phyloP scores from a whole-genome alignment of 2,797 vertebrate species.

The Molossus alvarezi region DNA sequence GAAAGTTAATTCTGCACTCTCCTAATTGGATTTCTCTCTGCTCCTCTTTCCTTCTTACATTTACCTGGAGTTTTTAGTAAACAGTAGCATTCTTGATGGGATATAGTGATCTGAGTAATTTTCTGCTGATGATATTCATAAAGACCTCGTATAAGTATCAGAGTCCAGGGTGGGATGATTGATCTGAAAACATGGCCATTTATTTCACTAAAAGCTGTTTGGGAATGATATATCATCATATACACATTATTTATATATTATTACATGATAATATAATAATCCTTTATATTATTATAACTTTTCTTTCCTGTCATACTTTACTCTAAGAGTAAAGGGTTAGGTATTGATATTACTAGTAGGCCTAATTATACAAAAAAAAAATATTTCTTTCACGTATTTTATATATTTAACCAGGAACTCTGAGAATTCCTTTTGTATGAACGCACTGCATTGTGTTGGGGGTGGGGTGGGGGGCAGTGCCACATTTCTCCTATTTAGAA shows the following conservation, averaged over 20 bases:
- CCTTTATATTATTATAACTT: neutral
- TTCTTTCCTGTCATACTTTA: conserved; percentile 64
- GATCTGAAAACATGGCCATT: conserved; percentile 14
- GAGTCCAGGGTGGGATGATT: conserved; percentile 34
- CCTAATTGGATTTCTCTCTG: conserved; percentile 60
- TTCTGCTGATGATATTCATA: conserved; percentile 49
- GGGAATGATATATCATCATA: neutral
- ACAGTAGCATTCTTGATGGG: conserved; percentile 57
- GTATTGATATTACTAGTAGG: neutral
- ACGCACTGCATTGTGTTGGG: neutral
- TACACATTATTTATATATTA: neutral
- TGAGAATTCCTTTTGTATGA: neutral
- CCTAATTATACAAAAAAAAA: neutral
- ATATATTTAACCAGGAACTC: neutral
- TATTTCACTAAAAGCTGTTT: conserved; percentile 61
- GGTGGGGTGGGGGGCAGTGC: neutral
- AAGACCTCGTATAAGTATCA: conserved; percentile 61
- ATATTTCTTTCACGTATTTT: neutral
- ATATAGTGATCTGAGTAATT: conserved; percentile 72
- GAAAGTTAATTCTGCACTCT: conserved; percentile 61
- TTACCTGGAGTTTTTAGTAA: conserved; percentile 76
- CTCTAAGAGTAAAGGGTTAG: neutral
- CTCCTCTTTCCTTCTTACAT: conserved; percentile 71
- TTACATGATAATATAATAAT: neutral
- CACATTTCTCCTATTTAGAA: neutral